Conservation (phyloP, 2,113 vertebrate genomes). For the Ardeotis arabs region DNA sequence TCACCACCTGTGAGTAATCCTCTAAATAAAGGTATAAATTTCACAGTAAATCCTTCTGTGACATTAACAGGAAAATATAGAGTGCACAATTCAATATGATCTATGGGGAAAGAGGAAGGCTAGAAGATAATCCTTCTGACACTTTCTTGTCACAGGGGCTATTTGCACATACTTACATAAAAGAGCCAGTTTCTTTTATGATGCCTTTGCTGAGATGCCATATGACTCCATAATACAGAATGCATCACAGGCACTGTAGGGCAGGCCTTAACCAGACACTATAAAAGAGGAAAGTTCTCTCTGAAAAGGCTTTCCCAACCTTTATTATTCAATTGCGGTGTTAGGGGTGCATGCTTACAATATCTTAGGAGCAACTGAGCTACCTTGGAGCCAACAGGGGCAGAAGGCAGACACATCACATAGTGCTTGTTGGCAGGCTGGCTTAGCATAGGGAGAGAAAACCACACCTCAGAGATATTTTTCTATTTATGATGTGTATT, state of each 20-base stretch:
- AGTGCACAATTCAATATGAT: neutral
- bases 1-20: neutral
- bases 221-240: neutral
- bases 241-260: neutral
- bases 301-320: neutral
- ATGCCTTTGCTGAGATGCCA: neutral
- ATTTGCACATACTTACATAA: neutral
- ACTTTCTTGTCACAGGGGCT: neutral
- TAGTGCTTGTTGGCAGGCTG: neutral
- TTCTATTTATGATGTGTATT: neutral
- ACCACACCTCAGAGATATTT: neutral
- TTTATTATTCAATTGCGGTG: neutral
- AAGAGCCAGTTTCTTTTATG: neutral
- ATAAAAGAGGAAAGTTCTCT: neutral
- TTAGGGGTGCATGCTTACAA: neutral
- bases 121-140: neutral
- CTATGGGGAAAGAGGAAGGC: neutral
- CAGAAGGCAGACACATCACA: neutral
- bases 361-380: neutral
- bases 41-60: neutral
- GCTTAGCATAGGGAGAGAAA: neutral
- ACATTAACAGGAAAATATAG: neutral
- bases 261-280: neutral
- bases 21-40: conserved; percentile 13
- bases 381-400: neutral